Base-by-base conservation (phyloP, 2,888 invertebrate species). In the Thymelicus lineola region DNA sequence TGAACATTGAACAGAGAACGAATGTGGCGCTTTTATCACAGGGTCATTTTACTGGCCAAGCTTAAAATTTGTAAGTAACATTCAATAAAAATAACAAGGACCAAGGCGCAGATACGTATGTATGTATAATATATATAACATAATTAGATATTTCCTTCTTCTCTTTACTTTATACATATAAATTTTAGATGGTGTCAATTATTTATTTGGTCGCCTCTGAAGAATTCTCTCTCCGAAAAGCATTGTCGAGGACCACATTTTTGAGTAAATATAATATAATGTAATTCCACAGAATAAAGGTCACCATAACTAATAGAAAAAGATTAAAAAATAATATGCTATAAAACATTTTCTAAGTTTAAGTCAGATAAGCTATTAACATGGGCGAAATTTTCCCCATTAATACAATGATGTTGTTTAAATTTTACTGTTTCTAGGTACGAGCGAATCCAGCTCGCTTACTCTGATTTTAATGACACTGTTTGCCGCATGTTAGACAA, bases 361-460 rank as follows among this genome's bases (percentile, higher is more conserved):
- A 17, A 7, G 35, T 9, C 7, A 38, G 7, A 38, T 53, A 17
- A 53, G 12, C 3, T 50, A 20, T 53, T 20, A 53, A 53, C 10
- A 20, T 20, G 17, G 20, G 53, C 53, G 20, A 53, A 53, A 17
- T 50, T 50, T 50, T 50, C 42, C 42, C 12, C 10, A 42, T 42
- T 9, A 38, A 38, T 42, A 42, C 42, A 42, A 50, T 14, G 46
- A 46, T 6, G 17, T 50, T 15, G 50, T 50, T 15, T 15, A 17
- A 17, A 15, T 59, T 57, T 35, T 35, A 15, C 0, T 17, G 17
- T 42, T 2, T 42, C 12, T 17, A 7, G 10, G 14, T 17, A 20
- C 45, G 45, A 42, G 38, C 61, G 46, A 61, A 61, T 48, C 46
- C 61, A 46, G 61, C 15, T 61, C 46, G 61, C 46, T 61, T 61